Evolutionary conservation across 2,113 vertebrate species (phyloP), one percentile per base, ranked within the genome.

Genomic region (Marcusenius ussheri): DNA sequence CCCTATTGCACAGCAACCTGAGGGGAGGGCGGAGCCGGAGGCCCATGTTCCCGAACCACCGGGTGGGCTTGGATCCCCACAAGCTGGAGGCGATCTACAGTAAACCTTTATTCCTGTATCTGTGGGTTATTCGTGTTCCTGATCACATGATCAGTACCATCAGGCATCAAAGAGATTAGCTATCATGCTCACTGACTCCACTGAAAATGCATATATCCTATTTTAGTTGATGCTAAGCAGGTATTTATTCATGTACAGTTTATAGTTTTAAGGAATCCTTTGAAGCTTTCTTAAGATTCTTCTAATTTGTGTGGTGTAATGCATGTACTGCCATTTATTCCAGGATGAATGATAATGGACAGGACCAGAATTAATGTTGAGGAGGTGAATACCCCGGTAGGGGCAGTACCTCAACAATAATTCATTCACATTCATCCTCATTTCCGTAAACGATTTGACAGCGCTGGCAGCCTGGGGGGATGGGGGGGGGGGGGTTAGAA

Each of bases 11-110:
- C 90, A 95, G 93, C 88, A 94, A 94, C 90, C 92, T 95, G 80
- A 84, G 93, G 42, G 93, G 92, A 0, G 93, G 94, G 39, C 91
- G 93, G 89, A 93, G 94, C 88, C 91, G 92, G 0, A 91, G 93
- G 19, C 92, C 94, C 0, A 91, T 93, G 56, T 94, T 91, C 56
- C 91, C 92, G 2, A 91, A 93, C 4, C 93, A 94, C 4, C 92
- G 91, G 45, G 92, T 89, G 2, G 93, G 92, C 0, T 91, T 94
- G 5, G 93, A 94, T 89, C 94, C 93, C 0, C 91, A 92, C 58
- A 93, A 91, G 87, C 93, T 94, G 91, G 93, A 92, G 83, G 94
- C 93, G 88, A 94, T 94, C 74, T 95, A 93, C 90, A 94, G 93
- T 94, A 93, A 13, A 91, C 35, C 53, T 6, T 27, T 87, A 8